A percentile compares a stretch with the other conserved stretches of the same genome.
Conservation (phyloP, 2,888 invertebrate species). For the Polyommatus icarus region DNA sequence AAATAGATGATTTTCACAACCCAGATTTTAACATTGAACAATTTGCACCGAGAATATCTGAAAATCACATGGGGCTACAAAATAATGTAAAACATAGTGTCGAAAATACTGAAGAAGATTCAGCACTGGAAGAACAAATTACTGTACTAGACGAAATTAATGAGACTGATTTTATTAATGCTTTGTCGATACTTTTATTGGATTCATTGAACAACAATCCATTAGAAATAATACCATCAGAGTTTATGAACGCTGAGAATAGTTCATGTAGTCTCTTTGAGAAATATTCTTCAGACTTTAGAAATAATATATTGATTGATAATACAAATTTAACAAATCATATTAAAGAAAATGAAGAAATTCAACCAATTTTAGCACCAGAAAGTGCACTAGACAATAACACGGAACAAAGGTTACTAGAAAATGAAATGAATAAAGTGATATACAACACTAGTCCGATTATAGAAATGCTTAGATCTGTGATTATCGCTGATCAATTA, state of each 20-base stretch:
- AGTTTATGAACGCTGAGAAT: constrained; percentile 10
- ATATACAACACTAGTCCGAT: constrained; percentile 3
- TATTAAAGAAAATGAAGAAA: not conserved
- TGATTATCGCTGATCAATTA: not conserved
- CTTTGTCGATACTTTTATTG: constrained; percentile 28
- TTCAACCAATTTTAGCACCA: not conserved
- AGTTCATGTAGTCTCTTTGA: not conserved
- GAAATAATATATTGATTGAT: not conserved
- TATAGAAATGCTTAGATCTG: not conserved
- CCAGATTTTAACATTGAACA: not conserved
- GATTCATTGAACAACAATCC: constrained; percentile 32
- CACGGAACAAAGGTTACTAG: not conserved
- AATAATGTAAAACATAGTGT: not conserved
- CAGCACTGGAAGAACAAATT: constrained; percentile 23
- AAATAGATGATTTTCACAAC: not conserved
- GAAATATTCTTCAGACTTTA: not conserved
- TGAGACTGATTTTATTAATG: constrained; percentile 34
- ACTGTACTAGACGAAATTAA: constrained; percentile 34
- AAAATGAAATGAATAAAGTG: not conserved
- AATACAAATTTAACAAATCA: not conserved
- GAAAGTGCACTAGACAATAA: not conserved
- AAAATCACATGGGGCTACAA: not conserved
- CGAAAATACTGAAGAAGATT: constrained; percentile 25
- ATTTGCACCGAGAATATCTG: constrained; percentile 6
- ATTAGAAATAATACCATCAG: constrained; percentile 29